Evolutionary conservation across 1,140 invertebrate species (phyloP), one percentile per base, ranked within the genome.

Genomic region (Rhynchophorus ferrugineus): DNA sequence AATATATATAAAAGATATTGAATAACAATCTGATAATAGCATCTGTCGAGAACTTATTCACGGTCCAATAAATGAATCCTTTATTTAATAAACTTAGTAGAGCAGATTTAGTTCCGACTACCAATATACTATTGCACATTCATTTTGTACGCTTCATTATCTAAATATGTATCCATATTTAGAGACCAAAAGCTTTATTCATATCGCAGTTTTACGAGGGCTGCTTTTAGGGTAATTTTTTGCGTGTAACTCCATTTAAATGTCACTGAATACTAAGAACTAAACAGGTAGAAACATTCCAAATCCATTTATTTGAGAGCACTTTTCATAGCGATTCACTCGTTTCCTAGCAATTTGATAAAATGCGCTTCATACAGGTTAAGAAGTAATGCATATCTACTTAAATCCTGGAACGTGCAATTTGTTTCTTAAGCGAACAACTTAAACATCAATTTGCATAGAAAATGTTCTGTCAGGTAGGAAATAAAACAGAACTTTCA

Each of bases 391-490:
- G 44, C 34, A 47, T 42, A 46, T 18, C 41, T 45, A 52, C 21
- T 47, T 54, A 54, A 54, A 54, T 54, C n/a, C 51, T 44, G 17
- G 43, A 52, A 52, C 44, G 42, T 45, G 44, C 44, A 54, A 54
- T 54, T 54, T 54, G 52, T 54, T 54, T 42, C 29, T 48, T 43
- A 13, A 35, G 42, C 22, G 33, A 54, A 48, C 38, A 21, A 36
- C 44, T 42, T 13, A 42, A 22, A 44, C 37, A 16, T 48, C 38
- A 35, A 54, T 54, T 47, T 54, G 44, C 52, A 43, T 54, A 54
- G 44, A 48, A 45, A 47, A 35, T 48, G 47, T 48, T 21, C 18
- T 44, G 44, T 48, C 52, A 54, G 41, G 44, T 54, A 54, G 20
- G 39, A 48, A 54, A 54, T 54, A 48, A 48, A 54, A 54, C 44